These are phyloP conservation scores for Drosophila subobscura DNA, from an alignment of 1,140 invertebrate genomes.

Conservation along the genomic window DNA sequence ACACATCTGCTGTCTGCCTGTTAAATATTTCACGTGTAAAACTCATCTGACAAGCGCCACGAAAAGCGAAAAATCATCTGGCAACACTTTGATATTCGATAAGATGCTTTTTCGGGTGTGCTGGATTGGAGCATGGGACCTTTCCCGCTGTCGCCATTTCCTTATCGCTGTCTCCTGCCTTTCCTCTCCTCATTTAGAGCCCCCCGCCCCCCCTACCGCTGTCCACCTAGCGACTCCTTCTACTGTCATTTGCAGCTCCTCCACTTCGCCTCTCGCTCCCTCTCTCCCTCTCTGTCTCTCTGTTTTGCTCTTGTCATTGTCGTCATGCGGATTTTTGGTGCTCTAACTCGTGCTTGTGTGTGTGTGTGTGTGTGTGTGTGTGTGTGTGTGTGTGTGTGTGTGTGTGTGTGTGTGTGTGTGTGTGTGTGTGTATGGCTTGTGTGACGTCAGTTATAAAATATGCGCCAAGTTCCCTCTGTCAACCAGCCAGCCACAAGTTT, in stretches of 20 bases:
- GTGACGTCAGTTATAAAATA: conserved; percentile 79
- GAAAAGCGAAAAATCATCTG: conserved; percentile 65
- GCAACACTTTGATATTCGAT: conserved; percentile 80
- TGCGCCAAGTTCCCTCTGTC: conserved; percentile 57
- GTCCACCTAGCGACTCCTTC: neutral
- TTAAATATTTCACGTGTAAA: conserved; percentile 56
- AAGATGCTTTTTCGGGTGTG: conserved; percentile 39
- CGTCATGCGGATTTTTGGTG: conserved; percentile 43
- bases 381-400: conserved; percentile 3
- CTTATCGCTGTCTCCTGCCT: neutral
- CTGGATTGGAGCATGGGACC: too few relatives aligned
- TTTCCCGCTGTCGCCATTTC: conserved; percentile 3
- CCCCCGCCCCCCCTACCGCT: neutral
- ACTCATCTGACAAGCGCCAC: conserved; percentile 45
- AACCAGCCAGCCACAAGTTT: conserved; percentile 19
- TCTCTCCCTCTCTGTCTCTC: neutral
- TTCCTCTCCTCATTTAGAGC: neutral
- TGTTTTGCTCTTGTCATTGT: conserved; percentile 33
- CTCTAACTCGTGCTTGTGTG: neutral
- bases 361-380: conserved; percentile 1
- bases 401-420: neutral
- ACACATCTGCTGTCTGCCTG: conserved; percentile 14
- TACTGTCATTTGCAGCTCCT: conserved; percentile 5
- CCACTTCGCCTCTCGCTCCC: neutral
- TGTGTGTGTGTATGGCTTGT: neutral